Percentiles rank a stretch among this genome's conserved stretches.
These are phyloP conservation scores for Pseudanteris insignis DNA, from an alignment of 2,888 invertebrate genomes.

Conservation along the genomic window DNA sequence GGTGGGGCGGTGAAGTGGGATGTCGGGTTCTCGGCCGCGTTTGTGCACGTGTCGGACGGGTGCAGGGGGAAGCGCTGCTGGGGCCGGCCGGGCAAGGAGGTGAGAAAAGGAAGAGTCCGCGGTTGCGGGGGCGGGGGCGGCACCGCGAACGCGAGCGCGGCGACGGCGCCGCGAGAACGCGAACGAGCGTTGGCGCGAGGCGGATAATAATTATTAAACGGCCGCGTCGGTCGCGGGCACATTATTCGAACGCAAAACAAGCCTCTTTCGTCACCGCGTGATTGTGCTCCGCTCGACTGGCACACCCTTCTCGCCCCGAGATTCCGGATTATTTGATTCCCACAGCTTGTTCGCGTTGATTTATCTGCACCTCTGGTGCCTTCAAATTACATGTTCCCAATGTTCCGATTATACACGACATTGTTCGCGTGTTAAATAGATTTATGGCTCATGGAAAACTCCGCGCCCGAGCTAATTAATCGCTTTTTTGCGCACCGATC, in stretches of 20 bases:
- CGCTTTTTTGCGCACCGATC: too few species aligned
- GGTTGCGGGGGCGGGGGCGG: too few species aligned
- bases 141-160: conserved; percentile 18
- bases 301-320: conserved; percentile 41
- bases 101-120: conserved; percentile 40
- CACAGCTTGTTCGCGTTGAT: conserved; percentile 40
- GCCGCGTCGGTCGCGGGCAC: conserved; percentile 20
- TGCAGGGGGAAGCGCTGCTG: too few species aligned
- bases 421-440: conserved; percentile 36
- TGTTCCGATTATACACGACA: conserved; percentile 32
- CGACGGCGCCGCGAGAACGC: conserved; percentile 38
- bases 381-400: too few species aligned
- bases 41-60: too few species aligned
- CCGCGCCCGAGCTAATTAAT: too few species aligned
- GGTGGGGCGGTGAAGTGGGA: too few species aligned
- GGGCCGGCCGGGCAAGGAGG: too few species aligned
- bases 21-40: too few species aligned
- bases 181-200: conserved; percentile 24
- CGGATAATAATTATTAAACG: conserved; percentile 41
- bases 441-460: conserved; percentile 29
- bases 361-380: conserved; percentile 24
- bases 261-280: conserved; percentile 41
- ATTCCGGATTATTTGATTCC: conserved; percentile 41
- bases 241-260: conserved; percentile 39
- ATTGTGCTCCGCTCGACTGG: conserved; percentile 31